Conservation (phyloP, 2,113 vertebrate genomes). For the Toxostoma redivivum region DNA sequence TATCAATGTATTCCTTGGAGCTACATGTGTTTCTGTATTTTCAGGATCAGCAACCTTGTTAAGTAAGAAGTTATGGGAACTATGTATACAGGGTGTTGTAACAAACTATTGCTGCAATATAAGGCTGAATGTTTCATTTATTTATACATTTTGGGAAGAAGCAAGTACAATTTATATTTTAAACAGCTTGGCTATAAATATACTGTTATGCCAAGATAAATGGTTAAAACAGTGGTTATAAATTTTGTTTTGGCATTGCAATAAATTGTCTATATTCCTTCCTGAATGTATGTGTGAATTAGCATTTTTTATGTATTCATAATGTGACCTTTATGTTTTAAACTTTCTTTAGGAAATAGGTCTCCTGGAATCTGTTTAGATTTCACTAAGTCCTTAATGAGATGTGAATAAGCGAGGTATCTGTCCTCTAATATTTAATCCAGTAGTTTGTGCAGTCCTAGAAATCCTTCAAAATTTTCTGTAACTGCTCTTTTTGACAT, state of each 20-base stretch:
- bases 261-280: constrained; percentile 11
- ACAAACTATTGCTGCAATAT: not conserved
- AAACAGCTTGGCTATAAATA: constrained; percentile 29
- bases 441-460: not conserved
- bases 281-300: not conserved
- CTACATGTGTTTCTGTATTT: constrained; percentile 8
- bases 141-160: constrained; percentile 14
- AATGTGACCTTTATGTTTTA: constrained; percentile 7
- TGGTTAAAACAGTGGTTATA: not conserved
- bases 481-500: not conserved
- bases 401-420: not conserved
- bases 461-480: not conserved
- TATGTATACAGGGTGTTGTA: not conserved
- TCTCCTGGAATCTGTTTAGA: not conserved
- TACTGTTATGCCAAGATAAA: not conserved
- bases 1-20: constrained; percentile 14
- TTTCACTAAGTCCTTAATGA: not conserved
- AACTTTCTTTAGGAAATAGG: not conserved
- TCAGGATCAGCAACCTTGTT: constrained; percentile 38
- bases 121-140: not conserved
- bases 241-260: constrained; percentile 24
- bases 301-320: constrained; percentile 30
- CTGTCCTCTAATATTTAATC: not conserved
- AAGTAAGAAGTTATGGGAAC: not conserved
- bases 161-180: not conserved